Base-by-base conservation (phyloP, 2,797 vertebrate species). In the Tokudaia muenninki region DNA sequence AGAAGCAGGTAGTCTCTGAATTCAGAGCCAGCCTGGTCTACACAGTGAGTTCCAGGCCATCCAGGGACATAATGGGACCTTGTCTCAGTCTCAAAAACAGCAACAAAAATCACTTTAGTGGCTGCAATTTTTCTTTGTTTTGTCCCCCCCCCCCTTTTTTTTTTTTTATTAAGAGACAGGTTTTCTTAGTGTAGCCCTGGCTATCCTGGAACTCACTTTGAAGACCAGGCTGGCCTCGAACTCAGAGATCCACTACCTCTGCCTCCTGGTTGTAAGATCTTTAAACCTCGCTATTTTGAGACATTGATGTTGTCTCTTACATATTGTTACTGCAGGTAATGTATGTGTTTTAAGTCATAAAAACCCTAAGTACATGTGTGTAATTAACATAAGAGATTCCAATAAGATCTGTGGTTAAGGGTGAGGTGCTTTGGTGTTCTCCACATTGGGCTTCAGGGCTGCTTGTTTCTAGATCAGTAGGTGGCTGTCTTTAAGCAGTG, bases 391-490 rank as follows among this genome's bases (percentile, higher is more conserved):
- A 17, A 75, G 57, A 83, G 44, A 78, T 31, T 81, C 70, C 50
- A 37, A 1, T n/a, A 88, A 75, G 61, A 22, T 24, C 57, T 55
- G 29, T 37, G 50, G 41, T 8, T 22, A 4, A 74, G 34, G 52
- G 19, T 3, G 31, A 7, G 11, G 9, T 1, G 10, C 65, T 70
- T 12, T 3, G 19, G 59, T 13, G 0, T 31, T 1, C 8, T 12
- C 21, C 47, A 6, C 26, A 0, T 26, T n/a, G 8, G 70, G 22
- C 70, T n/a, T 63, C 34, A 16, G 29, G 37, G 57, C 65, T 84
- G 0, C n/a, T 41, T 1, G 9, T 50, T 3, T 87, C n/a, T 31
- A 9, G 47, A 55, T 21, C 3, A 3, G 24, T 26, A n/a, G 61
- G n/a, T 24, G 61, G n/a, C 34, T 67, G 59, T 21, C 61, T 67